Percentiles rank a stretch among this genome's conserved stretches.
phyloP scores from a whole-genome alignment of 2,113 vertebrate species.

The Labeo catla region DNA sequence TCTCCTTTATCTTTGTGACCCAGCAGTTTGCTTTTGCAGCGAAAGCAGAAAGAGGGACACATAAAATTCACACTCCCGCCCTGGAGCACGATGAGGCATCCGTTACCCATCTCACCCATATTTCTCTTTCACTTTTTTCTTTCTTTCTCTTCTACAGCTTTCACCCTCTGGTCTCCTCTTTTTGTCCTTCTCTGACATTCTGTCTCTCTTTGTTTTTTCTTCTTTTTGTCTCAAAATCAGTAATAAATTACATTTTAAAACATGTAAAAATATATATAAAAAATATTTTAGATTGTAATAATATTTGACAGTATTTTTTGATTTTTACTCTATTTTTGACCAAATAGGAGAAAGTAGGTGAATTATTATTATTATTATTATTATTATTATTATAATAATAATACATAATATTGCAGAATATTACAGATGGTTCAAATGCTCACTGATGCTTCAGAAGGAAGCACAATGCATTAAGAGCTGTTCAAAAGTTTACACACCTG shows the following conservation, averaged over 20 bases:
- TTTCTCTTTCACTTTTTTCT: neutral
- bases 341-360: no score
- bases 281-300: neutral
- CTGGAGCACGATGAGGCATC: conserved; percentile 15
- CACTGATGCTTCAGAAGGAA: no score
- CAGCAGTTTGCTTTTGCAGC: conserved; percentile 87
- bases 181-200: neutral
- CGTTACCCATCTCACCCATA: conserved; percentile 13
- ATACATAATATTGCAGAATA: no score
- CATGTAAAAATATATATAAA: neutral
- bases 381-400: no score
- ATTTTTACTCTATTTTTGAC: neutral
- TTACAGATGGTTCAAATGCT: no score
- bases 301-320: neutral
- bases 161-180: neutral
- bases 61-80: conserved; percentile 77
- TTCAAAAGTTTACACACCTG: no score
- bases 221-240: neutral
- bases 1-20: conserved; percentile 93
- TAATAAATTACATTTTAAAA: neutral
- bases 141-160: conserved; percentile 32
- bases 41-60: conserved; percentile 84
- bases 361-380: no score
- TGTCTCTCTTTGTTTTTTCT: neutral
- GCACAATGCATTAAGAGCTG: no score